Percentiles rank a stretch among this genome's conserved stretches.
Evolutionary conservation across 1,140 invertebrate species (phyloP).

Genomic region (Bombus terrestris): DNA sequence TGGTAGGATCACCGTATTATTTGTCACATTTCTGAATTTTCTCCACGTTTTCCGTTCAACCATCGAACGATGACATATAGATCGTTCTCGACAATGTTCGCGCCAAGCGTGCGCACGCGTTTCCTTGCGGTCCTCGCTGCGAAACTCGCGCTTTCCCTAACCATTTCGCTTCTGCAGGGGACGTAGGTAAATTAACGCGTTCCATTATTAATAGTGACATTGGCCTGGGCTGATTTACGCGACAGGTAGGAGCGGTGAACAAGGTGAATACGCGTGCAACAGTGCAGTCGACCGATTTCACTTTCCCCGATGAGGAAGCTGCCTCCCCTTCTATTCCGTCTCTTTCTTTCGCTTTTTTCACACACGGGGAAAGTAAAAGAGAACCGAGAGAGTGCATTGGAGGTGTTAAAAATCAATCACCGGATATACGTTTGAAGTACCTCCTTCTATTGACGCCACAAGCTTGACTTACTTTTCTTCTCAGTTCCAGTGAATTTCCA

Average conservation of each 20-base stretch:
- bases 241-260: constrained; percentile 53
- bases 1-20: not conserved
- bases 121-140: not conserved
- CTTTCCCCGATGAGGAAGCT: constrained; percentile 65
- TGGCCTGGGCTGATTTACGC: constrained; percentile 56
- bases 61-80: not conserved
- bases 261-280: constrained; percentile 63
- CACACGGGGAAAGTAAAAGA: constrained; percentile 64
- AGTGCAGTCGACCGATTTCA: constrained; percentile 67
- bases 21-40: not conserved
- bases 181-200: constrained; percentile 46
- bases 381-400: constrained; percentile 37
- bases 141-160: constrained; percentile 3
- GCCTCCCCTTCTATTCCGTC: constrained; percentile 49
- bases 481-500: not conserved
- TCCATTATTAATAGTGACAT: constrained; percentile 56
- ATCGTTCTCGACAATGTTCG: not conserved
- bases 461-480: no score
- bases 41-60: not conserved
- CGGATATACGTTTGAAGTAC: constrained; percentile 31
- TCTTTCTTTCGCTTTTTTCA: constrained; percentile 38
- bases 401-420: constrained; percentile 54
- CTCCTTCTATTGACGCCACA: not conserved
- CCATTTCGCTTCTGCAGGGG: not conserved
- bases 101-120: not conserved